Base-by-base conservation (phyloP, 2,888 invertebrate genomes). In the Phorcus lineatus region DNA sequence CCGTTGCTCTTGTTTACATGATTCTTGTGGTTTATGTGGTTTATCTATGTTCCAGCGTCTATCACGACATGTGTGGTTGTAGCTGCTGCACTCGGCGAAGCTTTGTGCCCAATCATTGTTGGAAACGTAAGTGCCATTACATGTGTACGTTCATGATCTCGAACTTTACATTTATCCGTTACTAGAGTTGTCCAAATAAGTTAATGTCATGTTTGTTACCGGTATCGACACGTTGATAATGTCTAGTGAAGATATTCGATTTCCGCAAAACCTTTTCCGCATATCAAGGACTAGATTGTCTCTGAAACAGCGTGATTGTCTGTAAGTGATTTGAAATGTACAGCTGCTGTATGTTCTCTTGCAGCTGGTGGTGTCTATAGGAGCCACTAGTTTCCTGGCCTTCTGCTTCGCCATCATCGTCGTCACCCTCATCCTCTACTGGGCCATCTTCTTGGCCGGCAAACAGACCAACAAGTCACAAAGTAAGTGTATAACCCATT, bases 61-160 rank as follows among this genome's bases (percentile, higher is more conserved):
- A 92, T 94, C 62, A 93, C 94, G 7, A 93, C 94, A 22, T 87
- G 91, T 79, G 86, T 94, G 74, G 93, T 94, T 0, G 93, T 94
- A 66, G 91, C 92, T 78, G 94, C 94, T 17, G 93, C 94, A 0
- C 85, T 93, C 2, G 94, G 94, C n/a, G 94, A 94, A 83, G 93
- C 94, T 88, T 82, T 93, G 0, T 92, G 93, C 83, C 94, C 94
- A 13, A 93, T 94, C 19, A 91, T 94, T 40, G 92, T 94, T 16
- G 94, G 94, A 28, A 93, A 94, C 86, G 94, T 94, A 88, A 93
- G 93, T 89, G 76, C 0, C 16, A 4, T 28, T n/a, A n/a, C n/a
- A n/a, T n/a, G n/a, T n/a, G n/a, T n/a, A n/a, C n/a, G n/a, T n/a
- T n/a, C 11, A 47, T 13, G 11, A 13, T 47, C 13, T 6, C 47